Evolutionary conservation across 2,888 invertebrate genomes (phyloP), one percentile per base, ranked within the genome.

Genomic region (Philereme vetulata): DNA sequence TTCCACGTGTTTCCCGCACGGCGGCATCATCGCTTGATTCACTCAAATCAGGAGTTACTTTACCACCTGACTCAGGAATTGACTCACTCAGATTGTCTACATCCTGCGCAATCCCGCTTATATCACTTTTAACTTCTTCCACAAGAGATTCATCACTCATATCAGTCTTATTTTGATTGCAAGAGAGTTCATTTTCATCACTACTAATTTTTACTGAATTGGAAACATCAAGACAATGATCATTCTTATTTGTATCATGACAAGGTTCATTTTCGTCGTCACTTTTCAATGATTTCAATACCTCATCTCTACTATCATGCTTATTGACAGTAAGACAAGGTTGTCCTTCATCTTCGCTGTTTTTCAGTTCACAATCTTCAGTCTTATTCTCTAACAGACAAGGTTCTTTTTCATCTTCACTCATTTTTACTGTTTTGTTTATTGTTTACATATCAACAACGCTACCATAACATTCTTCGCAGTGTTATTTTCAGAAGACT

Each of bases 391-490:
- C 55, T n/a, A 62, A 61, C 43, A 80, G 70, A 72, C 77, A 79
- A 35, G 74, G 73, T 60, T 73, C 66, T 46, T 75, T 77, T 77
- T 83, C 81, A 40, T 85, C 86, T 50, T 83, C 85, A 64, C 75
- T 80, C 89, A 90, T 89, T 74, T 67, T 77, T 51, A 51, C 43
- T 10, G 64, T 42, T 65, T 64, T 67, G 65, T 65, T 66, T 65
- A 68, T 58, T 67, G 67, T 69, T 68, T 68, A 64, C 63, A 65
- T 65, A 33, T 49, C 55, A 63, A 21, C 21, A 21, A 21, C 21
- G 21, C 21, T 21, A 21, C 21, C 21, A 21, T 21, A 21, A 21
- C 21, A 21, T 21, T 21, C 21, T 21, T 21, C 21, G 21, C 2
- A 21, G 21, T 21, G 21, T 21, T 21, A 21, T 21, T 21, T 21